These are phyloP conservation scores for Salarias fasciatus DNA, from an alignment of 2,797 vertebrate genomes.

Conservation along the genomic window DNA sequence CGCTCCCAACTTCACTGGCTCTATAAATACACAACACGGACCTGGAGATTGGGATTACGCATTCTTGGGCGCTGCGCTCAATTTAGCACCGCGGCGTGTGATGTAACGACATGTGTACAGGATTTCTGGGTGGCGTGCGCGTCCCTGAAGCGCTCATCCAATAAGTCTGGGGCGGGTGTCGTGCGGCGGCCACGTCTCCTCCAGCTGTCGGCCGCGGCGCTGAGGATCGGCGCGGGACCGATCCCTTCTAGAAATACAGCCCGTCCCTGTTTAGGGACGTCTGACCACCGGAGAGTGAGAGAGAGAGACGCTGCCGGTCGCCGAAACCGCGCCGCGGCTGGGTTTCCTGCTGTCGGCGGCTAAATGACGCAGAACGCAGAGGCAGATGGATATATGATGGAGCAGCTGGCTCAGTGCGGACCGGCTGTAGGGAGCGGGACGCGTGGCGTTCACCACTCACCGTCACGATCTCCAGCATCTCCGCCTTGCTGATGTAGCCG, in stretches of 20 bases:
- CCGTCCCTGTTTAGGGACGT: constrained; percentile 31
- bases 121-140: constrained; percentile 24
- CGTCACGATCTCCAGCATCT: constrained; percentile 99
- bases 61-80: constrained; percentile 19
- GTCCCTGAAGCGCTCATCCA: constrained; percentile 13
- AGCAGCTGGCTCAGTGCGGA: constrained; percentile 44
- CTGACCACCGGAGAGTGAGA: too few species aligned
- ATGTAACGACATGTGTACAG: constrained; percentile 47
- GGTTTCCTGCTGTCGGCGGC: constrained; percentile 42
- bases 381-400: constrained; percentile 45
- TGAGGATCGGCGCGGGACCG: constrained; percentile 23
- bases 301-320: constrained; percentile 25
- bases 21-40: constrained; percentile 20
- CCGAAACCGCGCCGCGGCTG: constrained; percentile 60
- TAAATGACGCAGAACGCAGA: constrained; percentile 27
- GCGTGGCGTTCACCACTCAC: constrained; percentile 70
- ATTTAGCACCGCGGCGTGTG: constrained; percentile 25
- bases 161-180: background rate
- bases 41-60: constrained; percentile 42
- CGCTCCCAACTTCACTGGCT: background rate
- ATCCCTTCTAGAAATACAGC: constrained; percentile 33
- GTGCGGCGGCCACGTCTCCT: background rate
- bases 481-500: constrained; percentile 97
- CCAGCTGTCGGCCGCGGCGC: constrained; percentile 25
- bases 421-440: too few species aligned